Conservation (phyloP, 2,797 vertebrate genomes). For the Eulemur coronatus region DNA sequence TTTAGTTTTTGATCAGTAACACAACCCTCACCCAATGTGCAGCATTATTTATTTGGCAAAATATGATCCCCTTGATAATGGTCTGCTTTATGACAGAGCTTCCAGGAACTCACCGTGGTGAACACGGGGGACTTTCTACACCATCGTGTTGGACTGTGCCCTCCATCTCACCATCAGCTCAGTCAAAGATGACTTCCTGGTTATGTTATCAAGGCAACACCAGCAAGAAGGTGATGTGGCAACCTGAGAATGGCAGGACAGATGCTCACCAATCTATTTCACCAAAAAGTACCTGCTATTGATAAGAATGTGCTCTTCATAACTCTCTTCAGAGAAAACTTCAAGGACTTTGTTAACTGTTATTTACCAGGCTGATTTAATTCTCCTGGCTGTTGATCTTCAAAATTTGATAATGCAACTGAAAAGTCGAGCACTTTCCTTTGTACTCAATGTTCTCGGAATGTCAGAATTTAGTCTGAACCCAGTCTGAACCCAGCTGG, state of each 20-base stretch:
- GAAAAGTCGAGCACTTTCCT: not conserved
- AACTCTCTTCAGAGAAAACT: slow-evolving; percentile 2
- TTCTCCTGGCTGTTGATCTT: not conserved
- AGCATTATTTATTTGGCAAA: not conserved
- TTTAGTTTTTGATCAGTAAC: not conserved
- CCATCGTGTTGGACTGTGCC: not conserved
- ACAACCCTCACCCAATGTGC: not conserved
- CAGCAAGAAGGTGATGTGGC: not conserved
- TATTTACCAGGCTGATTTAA: not conserved
- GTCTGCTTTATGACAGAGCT: slow-evolving; percentile 28
- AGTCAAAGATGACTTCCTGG: not conserved
- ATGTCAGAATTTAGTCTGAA: not conserved
- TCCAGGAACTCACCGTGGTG: slow-evolving; percentile 69
- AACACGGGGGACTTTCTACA: slow-evolving; percentile 65
- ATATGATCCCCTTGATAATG: not conserved
- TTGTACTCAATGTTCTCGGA: not conserved
- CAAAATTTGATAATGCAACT: not conserved
- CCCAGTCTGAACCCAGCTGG: not conserved
- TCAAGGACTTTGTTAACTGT: not conserved
- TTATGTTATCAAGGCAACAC: not conserved
- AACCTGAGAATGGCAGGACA: not conserved
- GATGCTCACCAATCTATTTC: not conserved
- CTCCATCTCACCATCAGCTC: not conserved
- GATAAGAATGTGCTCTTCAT: not conserved
- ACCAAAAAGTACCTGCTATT: slow-evolving; percentile 29